These are phyloP conservation scores for Drosophila sproati DNA, from an alignment of 1,140 invertebrate genomes.

Conservation along the genomic window DNA sequence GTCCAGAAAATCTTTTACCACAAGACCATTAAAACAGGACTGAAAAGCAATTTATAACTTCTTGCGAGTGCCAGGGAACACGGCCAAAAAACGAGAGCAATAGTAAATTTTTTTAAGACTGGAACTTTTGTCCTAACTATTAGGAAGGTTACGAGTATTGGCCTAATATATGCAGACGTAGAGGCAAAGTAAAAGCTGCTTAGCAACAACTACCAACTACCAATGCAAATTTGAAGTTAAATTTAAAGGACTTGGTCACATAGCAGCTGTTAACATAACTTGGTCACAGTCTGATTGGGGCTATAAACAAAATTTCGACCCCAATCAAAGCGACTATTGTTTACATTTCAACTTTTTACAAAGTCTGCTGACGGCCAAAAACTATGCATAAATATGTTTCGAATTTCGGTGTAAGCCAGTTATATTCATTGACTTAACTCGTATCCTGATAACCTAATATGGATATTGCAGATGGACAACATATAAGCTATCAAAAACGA, in stretches of 20 bases:
- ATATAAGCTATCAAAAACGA: no score
- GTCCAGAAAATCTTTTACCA: constrained; percentile 27
- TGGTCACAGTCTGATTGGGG: constrained; percentile 30
- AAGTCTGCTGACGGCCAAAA: constrained; percentile 24
- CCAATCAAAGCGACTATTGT: constrained; percentile 49
- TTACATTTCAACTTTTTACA: constrained; percentile 16
- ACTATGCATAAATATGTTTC: constrained; percentile 6
- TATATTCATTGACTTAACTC: constrained; percentile 3
- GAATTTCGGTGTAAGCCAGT: background rate
- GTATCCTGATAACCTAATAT: no score
- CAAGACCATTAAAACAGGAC: constrained; percentile 32
- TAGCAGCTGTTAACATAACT: constrained; percentile 1
- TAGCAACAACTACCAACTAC: constrained; percentile 40
- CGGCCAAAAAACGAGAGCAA: constrained; percentile 3
- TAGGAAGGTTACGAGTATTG: constrained; percentile 7
- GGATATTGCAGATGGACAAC: no score
- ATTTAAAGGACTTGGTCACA: constrained; percentile 20
- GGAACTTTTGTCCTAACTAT: constrained; percentile 29
- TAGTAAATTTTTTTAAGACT: constrained; percentile 19
- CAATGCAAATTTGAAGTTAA: constrained; percentile 62
- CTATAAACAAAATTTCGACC: constrained; percentile 35
- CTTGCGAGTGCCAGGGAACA: constrained; percentile 11
- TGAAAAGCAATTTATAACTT: constrained; percentile 57
- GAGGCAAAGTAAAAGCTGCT: constrained; percentile 40
- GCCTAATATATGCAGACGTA: constrained; percentile 65